These are phyloP conservation scores for Nasonia oneida DNA, from an alignment of 2,888 invertebrate genomes.

Conservation along the genomic window DNA sequence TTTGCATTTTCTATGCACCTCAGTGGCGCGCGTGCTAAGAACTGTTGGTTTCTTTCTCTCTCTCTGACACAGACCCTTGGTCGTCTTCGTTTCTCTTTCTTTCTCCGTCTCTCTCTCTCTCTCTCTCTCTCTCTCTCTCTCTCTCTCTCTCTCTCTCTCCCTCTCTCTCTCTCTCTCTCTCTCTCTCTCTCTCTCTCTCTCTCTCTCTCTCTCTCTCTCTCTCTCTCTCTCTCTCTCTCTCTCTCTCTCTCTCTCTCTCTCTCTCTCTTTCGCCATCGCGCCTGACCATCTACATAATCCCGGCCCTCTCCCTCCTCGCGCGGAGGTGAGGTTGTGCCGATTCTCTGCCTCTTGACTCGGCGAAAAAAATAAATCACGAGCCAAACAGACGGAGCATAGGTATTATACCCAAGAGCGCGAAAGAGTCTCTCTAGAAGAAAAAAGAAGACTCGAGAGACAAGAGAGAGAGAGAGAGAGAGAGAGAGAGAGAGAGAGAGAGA, in stretches of 20 bases:
- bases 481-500: not conserved
- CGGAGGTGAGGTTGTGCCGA: not conserved
- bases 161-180: not conserved
- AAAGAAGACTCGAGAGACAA: not conserved
- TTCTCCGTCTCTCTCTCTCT: not conserved
- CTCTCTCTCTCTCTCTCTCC: constrained; percentile 23
- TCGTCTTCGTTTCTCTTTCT: not conserved
- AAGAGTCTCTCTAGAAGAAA: constrained; percentile 6
- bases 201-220: not conserved
- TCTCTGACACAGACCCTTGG: not conserved
- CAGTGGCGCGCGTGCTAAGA: not conserved
- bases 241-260: constrained; percentile 23
- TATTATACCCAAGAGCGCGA: not conserved
- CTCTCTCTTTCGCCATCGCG: constrained; percentile 22
- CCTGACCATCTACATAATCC: not conserved
- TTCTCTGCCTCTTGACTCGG: not conserved
- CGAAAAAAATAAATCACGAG: not conserved
- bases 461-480: constrained; percentile 5
- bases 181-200: constrained; percentile 25
- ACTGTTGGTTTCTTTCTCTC: constrained; percentile 39
- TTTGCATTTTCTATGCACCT: not conserved
- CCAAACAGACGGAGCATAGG: not conserved
- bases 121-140: not conserved
- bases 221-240: not conserved
- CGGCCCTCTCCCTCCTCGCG: not conserved